A percentile compares a stretch with the other conserved stretches of the same genome.
phyloP scores from a whole-genome alignment of 2,888 invertebrate genomes.

The Stenichneumon culpator region DNA sequence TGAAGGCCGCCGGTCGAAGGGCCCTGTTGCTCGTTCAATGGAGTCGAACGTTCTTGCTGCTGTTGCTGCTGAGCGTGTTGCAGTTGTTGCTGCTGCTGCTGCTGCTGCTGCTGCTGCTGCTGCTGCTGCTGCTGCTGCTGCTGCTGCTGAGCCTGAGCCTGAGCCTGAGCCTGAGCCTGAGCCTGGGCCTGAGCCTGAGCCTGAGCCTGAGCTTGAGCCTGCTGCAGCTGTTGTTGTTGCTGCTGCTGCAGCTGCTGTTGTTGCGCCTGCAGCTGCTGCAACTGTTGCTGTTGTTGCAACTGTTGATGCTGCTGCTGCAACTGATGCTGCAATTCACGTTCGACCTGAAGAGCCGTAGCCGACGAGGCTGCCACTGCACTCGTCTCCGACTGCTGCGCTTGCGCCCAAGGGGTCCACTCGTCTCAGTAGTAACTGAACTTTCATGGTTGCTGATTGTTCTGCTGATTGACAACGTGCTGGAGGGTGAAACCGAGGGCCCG shows the following conservation, averaged over 20 bases:
- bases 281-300: conserved; percentile 66
- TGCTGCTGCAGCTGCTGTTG: conserved; percentile 64
- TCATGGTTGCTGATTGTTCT: conserved; percentile 88
- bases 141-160: no score
- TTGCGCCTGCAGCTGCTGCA: conserved; percentile 42
- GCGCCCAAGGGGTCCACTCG: conserved; percentile 85
- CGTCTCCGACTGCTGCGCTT: conserved; percentile 71
- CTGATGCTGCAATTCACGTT: conserved; percentile 71
- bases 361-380: conserved; percentile 73
- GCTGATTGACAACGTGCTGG: conserved; percentile 86
- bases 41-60: conserved; percentile 75
- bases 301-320: conserved; percentile 75
- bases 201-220: conserved; percentile 24
- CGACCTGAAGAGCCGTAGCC: conserved; percentile 73
- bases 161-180: no score
- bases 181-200: conserved; percentile 36
- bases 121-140: conserved; percentile 59
- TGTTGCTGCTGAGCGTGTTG: conserved; percentile 74
- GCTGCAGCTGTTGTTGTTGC: no score
- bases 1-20: conserved; percentile 68
- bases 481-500: conserved; percentile 92
- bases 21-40: conserved; percentile 75
- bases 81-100: conserved; percentile 76
- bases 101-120: conserved; percentile 71
- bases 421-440: conserved; percentile 93